Conservation (phyloP, 2,888 invertebrate genomes). For the Meliscaeva auricollis region DNA sequence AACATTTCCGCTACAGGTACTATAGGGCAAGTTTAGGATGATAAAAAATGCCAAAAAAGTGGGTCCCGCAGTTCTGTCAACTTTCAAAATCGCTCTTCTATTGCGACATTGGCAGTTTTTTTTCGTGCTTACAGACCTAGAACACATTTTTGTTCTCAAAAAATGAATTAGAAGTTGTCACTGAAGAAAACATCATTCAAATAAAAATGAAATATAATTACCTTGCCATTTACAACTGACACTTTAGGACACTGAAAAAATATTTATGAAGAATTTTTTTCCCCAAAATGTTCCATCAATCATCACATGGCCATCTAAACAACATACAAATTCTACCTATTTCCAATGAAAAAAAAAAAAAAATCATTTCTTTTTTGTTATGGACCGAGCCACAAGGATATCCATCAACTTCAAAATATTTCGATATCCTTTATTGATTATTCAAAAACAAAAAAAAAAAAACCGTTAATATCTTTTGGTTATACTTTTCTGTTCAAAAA, state of each 20-base stretch:
- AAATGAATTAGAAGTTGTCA: too few relatives aligned
- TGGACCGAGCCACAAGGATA: slow-evolving; percentile 29
- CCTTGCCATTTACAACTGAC: not conserved
- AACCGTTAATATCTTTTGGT: slow-evolving; percentile 46
- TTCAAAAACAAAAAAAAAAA: slow-evolving; percentile 17
- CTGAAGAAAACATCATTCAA: too few relatives aligned
- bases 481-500: slow-evolving; percentile 34
- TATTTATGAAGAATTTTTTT: slow-evolving; percentile 5
- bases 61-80: too few relatives aligned
- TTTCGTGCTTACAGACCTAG: too few relatives aligned
- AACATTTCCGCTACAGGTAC: too few relatives aligned
- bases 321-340: not conserved
- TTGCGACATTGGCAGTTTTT: too few relatives aligned
- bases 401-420: slow-evolving; percentile 47
- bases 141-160: too few relatives aligned
- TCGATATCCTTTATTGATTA: slow-evolving; percentile 53
- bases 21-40: too few relatives aligned
- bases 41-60: too few relatives aligned
- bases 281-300: slow-evolving; percentile 9
- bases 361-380: too few relatives aligned
- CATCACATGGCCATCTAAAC: slow-evolving; percentile 6
- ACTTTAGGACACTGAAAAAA: not conserved
- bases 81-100: too few relatives aligned
- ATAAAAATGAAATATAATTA: not conserved
- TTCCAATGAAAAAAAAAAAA: not conserved